A percentile compares a stretch with the other conserved stretches of the same genome.
These are phyloP conservation scores for Venturia canescens DNA, from an alignment of 1,140 invertebrate species.

Conservation along the genomic window DNA sequence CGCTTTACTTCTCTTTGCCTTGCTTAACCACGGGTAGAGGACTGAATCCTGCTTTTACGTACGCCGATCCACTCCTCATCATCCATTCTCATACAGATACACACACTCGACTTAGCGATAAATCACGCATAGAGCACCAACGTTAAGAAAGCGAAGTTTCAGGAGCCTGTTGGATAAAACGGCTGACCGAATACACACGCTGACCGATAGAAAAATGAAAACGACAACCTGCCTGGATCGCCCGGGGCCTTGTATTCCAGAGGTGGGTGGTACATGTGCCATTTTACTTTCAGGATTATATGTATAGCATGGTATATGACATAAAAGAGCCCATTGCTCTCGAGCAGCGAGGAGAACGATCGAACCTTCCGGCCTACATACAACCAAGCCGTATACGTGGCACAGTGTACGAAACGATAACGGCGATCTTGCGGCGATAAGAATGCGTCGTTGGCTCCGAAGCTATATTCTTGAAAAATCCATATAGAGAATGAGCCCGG, in stretches of 20 bases:
- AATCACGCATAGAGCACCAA: slow-evolving; percentile 16
- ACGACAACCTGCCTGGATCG: neutral
- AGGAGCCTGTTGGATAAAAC: neutral
- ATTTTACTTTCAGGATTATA: neutral
- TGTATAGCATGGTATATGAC: neutral
- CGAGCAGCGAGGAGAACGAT: slow-evolving; percentile 1
- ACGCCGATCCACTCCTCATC: neutral
- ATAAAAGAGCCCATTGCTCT: slow-evolving; percentile 1
- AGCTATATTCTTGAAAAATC: neutral
- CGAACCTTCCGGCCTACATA: slow-evolving; percentile 17
- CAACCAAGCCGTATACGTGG: neutral
- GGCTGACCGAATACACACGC: neutral
- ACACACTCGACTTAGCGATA: slow-evolving; percentile 21
- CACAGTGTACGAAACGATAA: slow-evolving; percentile 22
- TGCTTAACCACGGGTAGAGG: neutral
- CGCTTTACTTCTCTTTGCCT: slow-evolving; percentile 6
- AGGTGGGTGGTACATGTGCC: neutral
- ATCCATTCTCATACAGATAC: neutral
- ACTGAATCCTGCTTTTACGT: slow-evolving; percentile 15
- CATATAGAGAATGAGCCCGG: neutral
- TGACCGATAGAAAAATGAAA: slow-evolving; percentile 30
- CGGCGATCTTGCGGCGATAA: slow-evolving; percentile 30
- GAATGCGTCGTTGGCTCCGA: neutral
- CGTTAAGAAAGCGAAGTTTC: neutral
- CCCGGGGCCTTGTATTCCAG: slow-evolving; percentile 1